These are phyloP conservation scores for Tolmerus cingulatus DNA, from an alignment of 2,888 invertebrate genomes.

Conservation along the genomic window DNA sequence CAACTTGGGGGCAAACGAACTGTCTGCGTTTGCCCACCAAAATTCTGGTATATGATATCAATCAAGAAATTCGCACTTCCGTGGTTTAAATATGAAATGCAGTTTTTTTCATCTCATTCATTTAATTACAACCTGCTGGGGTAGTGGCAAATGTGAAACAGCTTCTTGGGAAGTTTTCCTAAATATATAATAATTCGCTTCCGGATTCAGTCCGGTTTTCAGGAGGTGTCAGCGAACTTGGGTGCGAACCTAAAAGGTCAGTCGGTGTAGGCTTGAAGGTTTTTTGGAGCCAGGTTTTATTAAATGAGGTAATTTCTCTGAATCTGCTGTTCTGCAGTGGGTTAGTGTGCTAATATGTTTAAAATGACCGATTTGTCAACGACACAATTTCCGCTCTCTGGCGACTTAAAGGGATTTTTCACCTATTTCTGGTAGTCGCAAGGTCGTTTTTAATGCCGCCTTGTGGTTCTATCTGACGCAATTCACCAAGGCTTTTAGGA, in stretches of 20 bases:
- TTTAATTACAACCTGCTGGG: neutral
- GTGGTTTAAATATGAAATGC: neutral
- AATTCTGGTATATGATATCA: neutral
- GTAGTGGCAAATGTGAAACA: neutral
- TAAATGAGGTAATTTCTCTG: neutral
- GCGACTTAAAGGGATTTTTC: neutral
- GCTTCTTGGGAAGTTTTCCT: neutral
- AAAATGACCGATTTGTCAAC: neutral
- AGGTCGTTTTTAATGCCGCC: neutral
- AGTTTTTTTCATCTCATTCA: neutral
- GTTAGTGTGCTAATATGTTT: neutral
- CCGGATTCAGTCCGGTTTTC: neutral
- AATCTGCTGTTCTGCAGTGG: neutral
- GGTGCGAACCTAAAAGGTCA: neutral
- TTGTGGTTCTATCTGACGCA: neutral
- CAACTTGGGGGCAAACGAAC: slow-evolving; percentile 19
- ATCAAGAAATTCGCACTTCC: neutral
- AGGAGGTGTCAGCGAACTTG: neutral
- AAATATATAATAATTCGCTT: neutral
- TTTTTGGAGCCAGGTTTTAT: neutral
- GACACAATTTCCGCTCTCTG: neutral
- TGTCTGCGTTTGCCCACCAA: neutral
- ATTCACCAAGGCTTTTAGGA: neutral
- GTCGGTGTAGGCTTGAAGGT: neutral
- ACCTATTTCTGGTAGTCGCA: neutral